phyloP scores from a whole-genome alignment of 2,888 invertebrate genomes.

The Tenthredo livida region DNA sequence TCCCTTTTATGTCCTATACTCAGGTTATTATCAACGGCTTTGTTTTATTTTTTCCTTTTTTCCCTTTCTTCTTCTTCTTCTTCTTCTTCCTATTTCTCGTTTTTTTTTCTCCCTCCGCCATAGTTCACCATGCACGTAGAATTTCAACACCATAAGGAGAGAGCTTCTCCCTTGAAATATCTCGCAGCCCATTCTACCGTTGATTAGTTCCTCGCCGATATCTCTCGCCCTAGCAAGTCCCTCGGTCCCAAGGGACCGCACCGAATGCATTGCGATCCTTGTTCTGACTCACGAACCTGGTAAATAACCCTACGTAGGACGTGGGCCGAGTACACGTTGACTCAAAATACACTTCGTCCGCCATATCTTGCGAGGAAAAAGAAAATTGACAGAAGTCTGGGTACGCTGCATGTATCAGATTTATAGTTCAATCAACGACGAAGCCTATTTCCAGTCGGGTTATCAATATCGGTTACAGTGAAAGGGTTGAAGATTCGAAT shows the following conservation, averaged over 20 bases:
- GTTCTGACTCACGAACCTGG: conserved; percentile 57
- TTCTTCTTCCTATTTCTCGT: not conserved
- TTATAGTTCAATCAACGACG: not conserved
- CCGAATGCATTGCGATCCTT: conserved; percentile 55
- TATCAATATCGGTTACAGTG: not conserved
- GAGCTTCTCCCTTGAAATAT: conserved; percentile 11
- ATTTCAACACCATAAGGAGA: conserved; percentile 4
- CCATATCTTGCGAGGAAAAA: not conserved
- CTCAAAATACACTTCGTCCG: conserved; percentile 54
- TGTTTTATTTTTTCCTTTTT: not conserved
- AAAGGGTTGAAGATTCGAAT: not conserved
- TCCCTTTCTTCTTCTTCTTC: not conserved
- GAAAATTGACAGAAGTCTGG: not conserved
- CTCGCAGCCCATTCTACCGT: conserved; percentile 60
- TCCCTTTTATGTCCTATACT: not conserved
- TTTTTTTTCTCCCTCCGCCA: not conserved
- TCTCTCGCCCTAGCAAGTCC: conserved; percentile 61
- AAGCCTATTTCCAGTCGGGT: not conserved
- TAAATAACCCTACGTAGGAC: conserved; percentile 65
- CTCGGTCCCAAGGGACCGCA: conserved; percentile 63
- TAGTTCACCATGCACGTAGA: not conserved
- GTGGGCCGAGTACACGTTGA: conserved; percentile 57
- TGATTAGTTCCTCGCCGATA: conserved; percentile 72
- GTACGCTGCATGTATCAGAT: not conserved
- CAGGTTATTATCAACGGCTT: conserved; percentile 14